Evolutionary conservation across 2,888 invertebrate species (phyloP), one percentile per base, ranked within the genome.

Genomic region (Argyra leucocephala): DNA sequence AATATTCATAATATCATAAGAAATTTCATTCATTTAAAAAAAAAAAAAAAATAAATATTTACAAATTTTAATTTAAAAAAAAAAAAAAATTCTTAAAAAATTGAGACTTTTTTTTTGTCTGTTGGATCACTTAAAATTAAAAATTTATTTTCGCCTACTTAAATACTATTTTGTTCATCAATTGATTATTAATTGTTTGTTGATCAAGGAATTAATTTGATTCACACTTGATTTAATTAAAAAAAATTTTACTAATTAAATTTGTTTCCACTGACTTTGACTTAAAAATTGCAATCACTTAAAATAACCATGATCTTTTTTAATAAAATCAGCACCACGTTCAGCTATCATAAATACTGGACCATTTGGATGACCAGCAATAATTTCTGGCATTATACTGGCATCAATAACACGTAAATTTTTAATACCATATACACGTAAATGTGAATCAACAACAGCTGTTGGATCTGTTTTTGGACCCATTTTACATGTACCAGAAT

Each of bases 401-500:
- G 83, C 83, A 72, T 84, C 84, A 0, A 81, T 82, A 7, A 84
- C 83, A 3, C 84, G 78, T 6, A 84, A 73, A 64, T 79, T 76
- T 22, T 73, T 72, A 31, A 84, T 75, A 24, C 83, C 83, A 67
- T 83, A 75, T 1, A 84, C 84, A 24, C 81, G 74, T 12, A 84
- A 72, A 65, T 82, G 80, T 5, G 85, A 83, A 74, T 88, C 86
- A 0, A 89, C 88, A 0, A 89, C 86, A 0, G 87, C 85, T 0
- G 79, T 76, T 0, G 82, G 80, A 75, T 88, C 87, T 1, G 74
- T 76, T 24, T 72, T 73, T 0, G 86, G 84, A 0, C 87, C 88
- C 88, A 88, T 88, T 70, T 85, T 85, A 68, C 84, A 82, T 0
- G 87, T 87, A 0, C 86, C 85, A 24, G 80, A 77, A 48, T 87